Evolutionary conservation across 2,888 invertebrate species (phyloP).

Genomic region (Phorcus lineatus): DNA sequence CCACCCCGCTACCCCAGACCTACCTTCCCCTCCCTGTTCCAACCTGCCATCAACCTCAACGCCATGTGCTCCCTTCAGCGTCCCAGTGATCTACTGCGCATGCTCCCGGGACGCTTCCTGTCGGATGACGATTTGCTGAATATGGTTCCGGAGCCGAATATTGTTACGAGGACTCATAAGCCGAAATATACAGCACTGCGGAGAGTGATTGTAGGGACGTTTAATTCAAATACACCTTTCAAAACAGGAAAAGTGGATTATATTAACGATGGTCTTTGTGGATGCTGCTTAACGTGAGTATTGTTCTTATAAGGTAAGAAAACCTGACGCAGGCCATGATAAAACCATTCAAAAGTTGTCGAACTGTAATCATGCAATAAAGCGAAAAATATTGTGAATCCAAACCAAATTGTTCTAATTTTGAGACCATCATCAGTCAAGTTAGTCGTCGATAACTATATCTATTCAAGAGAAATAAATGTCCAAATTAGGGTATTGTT

Average conservation of each 20-base stretch:
- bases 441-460: no score
- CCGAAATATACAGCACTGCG: neutral
- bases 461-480: no score
- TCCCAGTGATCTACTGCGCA: constrained; percentile 29
- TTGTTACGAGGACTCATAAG: neutral
- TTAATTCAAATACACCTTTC: constrained; percentile 9
- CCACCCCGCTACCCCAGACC: neutral
- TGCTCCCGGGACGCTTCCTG: constrained; percentile 35
- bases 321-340: no score
- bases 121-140: constrained; percentile 31
- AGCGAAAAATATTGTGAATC: no score
- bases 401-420: no score
- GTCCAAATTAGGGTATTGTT: no score
- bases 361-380: no score
- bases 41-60: neutral
- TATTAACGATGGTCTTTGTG: constrained; percentile 15
- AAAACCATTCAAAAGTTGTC: no score
- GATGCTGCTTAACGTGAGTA: constrained; percentile 32
- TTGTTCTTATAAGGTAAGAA: neutral
- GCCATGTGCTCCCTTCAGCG: constrained; percentile 2
- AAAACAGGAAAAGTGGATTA: constrained; percentile 5
- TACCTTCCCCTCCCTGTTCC: neutral
- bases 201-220: constrained; percentile 9
- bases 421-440: no score
- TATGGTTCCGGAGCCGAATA: constrained; percentile 15